Conservation (phyloP, 2,888 invertebrate genomes). For the Cantharis lateralis region DNA sequence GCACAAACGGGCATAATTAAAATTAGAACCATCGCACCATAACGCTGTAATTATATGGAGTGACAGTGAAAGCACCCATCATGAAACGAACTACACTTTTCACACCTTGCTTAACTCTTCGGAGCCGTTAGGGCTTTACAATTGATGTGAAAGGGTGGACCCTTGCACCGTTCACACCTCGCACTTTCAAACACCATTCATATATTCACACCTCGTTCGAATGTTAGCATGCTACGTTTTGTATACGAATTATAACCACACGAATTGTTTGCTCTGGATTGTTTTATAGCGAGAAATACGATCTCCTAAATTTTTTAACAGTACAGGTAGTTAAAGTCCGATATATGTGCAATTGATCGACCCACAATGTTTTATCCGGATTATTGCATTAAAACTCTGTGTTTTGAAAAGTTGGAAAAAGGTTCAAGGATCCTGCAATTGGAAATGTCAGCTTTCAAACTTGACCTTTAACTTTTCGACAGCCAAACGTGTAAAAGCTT, state of each 20-base stretch:
- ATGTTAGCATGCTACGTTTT: constrained; percentile 28
- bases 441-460: background rate
- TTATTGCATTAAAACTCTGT: background rate
- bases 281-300: constrained; percentile 36
- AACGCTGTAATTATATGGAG: constrained; percentile 30
- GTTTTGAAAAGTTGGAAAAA: background rate
- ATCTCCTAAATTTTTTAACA: constrained; percentile 21
- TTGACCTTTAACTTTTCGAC: background rate
- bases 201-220: constrained; percentile 34
- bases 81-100: constrained; percentile 30
- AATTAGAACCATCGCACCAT: constrained; percentile 27
- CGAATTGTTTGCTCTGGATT: constrained; percentile 36
- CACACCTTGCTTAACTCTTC: constrained; percentile 38
- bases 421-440: background rate
- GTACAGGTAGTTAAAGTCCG: constrained; percentile 8
- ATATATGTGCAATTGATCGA: background rate
- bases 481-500: background rate
- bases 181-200: constrained; percentile 33
- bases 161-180: constrained; percentile 35
- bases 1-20: constrained; percentile 26
- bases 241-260: constrained; percentile 25
- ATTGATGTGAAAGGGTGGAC: constrained; percentile 32
- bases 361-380: background rate
- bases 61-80: constrained; percentile 28
- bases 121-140: constrained; percentile 25